These are phyloP conservation scores for Bradypodion pumilum DNA, from an alignment of 2,797 vertebrate genomes.

Conservation along the genomic window DNA sequence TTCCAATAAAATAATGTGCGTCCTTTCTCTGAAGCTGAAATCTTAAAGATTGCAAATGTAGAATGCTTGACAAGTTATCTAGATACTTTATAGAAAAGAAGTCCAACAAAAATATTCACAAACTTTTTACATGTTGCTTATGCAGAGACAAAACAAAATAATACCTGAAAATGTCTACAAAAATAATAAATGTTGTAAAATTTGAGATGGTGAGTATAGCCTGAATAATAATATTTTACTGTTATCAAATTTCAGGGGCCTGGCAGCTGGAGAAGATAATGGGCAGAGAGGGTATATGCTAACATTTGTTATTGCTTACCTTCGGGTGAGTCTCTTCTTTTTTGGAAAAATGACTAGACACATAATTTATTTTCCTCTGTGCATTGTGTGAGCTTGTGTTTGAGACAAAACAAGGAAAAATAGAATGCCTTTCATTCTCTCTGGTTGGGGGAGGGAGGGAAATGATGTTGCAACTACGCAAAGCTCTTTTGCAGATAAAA, in stretches of 20 bases:
- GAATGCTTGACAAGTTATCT: background rate
- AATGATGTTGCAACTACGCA: background rate
- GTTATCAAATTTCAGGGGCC: slow-evolving; percentile 85
- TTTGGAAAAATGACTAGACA: background rate
- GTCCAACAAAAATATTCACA: background rate
- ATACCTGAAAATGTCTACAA: background rate
- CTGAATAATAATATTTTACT: slow-evolving; percentile 49
- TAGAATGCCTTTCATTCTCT: background rate
- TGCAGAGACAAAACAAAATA: background rate
- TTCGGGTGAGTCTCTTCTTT: slow-evolving; percentile 87
- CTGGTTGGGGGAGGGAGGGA: background rate
- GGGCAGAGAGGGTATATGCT: slow-evolving; percentile 99
- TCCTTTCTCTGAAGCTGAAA: background rate
- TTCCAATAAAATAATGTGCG: background rate
- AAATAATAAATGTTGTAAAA: background rate
- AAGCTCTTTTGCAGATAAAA: background rate
- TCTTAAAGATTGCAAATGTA: background rate
- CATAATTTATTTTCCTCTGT: background rate
- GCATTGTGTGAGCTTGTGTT: background rate
- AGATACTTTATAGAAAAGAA: background rate
- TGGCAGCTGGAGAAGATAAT: slow-evolving; percentile 99
- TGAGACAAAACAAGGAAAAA: background rate
- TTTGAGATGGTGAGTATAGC: background rate
- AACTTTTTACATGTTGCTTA: background rate
- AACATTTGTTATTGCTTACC: slow-evolving; percentile 97